These are phyloP conservation scores for Diphyllodes magnificus DNA, from an alignment of 2,113 vertebrate genomes.

Conservation along the genomic window DNA sequence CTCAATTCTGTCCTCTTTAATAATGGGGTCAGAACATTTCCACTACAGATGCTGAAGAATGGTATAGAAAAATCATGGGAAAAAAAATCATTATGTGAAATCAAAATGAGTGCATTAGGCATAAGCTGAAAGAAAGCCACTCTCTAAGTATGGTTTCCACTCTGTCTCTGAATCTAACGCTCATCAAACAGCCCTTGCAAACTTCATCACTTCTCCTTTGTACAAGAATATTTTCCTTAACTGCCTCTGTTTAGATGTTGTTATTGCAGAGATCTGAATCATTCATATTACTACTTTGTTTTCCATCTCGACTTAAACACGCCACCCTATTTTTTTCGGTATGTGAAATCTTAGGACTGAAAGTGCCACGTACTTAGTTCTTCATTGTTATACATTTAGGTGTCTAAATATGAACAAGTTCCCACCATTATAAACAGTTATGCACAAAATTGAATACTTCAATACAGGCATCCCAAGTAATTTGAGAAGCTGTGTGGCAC, in stretches of 20 bases:
- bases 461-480: background rate
- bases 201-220: background rate
- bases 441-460: background rate
- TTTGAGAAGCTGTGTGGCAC: background rate
- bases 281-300: background rate
- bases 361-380: background rate
- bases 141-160: background rate
- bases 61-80: background rate
- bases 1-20: background rate
- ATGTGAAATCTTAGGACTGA: background rate
- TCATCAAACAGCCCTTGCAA: background rate
- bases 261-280: background rate
- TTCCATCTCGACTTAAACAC: background rate
- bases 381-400: background rate
- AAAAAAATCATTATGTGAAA: background rate
- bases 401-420: background rate
- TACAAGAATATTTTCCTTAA: background rate
- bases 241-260: background rate
- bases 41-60: background rate
- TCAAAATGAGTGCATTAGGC: background rate
- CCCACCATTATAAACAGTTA: background rate
- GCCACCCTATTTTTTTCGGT: background rate
- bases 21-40: background rate
- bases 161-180: background rate
- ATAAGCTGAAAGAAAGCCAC: background rate